phyloP scores from a whole-genome alignment of 1,140 invertebrate genomes.

The Solen grandis region DNA sequence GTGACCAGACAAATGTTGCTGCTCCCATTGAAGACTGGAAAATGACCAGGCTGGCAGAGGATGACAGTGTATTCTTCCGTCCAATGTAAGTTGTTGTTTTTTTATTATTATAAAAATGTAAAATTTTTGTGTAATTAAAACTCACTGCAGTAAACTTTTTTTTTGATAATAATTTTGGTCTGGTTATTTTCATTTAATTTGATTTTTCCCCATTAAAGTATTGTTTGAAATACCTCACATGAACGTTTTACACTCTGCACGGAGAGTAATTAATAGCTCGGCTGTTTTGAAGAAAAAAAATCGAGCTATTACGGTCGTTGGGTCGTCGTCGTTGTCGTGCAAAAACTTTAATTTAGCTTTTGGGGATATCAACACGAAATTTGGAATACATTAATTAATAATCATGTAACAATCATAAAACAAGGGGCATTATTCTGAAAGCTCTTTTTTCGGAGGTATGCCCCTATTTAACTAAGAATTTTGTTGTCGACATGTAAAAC shows the following conservation, averaged over 20 bases:
- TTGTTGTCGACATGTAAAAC: no score
- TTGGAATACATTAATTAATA: no score
- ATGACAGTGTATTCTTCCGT: conserved; percentile 6
- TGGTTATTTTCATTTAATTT: neutral
- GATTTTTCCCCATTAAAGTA: neutral
- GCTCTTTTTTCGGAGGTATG: no score
- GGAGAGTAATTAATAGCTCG: neutral
- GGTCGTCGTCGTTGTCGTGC: no score
- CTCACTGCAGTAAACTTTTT: neutral
- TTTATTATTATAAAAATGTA: neutral
- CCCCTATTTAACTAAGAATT: no score
- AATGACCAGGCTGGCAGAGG: neutral
- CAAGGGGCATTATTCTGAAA: no score
- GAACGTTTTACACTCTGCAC: neutral
- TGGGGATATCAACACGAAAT: no score
- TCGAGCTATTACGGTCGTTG: no score
- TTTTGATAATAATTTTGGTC: neutral
- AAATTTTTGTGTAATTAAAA: neutral
- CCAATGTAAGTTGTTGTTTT: conserved; percentile 2
- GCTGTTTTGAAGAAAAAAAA: no score
- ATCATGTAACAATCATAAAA: no score
- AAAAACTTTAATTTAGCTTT: no score
- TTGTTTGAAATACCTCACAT: neutral
- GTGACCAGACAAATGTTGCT: conserved; percentile 8
- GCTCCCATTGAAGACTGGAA: conserved; percentile 2